Evolutionary conservation across 92 coral and sea anemone genomes (phyloP).

Genomic region (Actinernus sp.): DNA sequence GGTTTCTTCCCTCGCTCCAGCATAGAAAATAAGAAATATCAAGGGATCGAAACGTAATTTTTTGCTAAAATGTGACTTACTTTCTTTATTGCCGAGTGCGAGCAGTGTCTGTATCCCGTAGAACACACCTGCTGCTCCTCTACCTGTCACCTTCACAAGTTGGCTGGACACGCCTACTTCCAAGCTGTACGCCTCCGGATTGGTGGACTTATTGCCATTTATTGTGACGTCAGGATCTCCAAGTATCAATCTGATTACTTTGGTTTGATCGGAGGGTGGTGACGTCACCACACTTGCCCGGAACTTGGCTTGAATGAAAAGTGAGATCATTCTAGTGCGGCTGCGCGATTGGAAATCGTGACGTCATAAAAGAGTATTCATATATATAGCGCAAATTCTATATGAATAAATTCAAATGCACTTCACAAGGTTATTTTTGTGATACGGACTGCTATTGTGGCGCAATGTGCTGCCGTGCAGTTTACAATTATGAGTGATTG

Average conservation of each 20-base stretch:
- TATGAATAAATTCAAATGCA: no score
- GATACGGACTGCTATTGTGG: no score
- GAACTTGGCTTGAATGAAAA: constrained; percentile 20
- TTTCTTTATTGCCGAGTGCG: constrained; percentile 33
- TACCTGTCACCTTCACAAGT: constrained; percentile 57
- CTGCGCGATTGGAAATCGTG: no score
- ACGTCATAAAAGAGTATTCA: background rate
- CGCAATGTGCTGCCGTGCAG: no score
- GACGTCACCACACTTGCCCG: constrained; percentile 15
- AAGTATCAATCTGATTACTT: constrained; percentile 29
- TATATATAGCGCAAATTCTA: no score
- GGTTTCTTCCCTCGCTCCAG: no score
- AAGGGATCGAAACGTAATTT: no score
- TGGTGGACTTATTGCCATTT: constrained; percentile 21
- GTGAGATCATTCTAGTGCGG: no score
- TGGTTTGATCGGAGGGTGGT: constrained; percentile 15
- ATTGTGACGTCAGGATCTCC: constrained; percentile 52
- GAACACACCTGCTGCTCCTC: constrained; percentile 65
- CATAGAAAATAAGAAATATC: no score
- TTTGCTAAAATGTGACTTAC: no score
- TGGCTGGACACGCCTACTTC: constrained; percentile 25
- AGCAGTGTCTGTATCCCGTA: constrained; percentile 88
- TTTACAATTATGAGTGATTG: no score
- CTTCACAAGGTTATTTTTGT: no score
- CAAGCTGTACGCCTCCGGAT: constrained; percentile 67